Base-by-base conservation (phyloP, 2,113 vertebrate genomes). In the Mobula hypostoma region DNA sequence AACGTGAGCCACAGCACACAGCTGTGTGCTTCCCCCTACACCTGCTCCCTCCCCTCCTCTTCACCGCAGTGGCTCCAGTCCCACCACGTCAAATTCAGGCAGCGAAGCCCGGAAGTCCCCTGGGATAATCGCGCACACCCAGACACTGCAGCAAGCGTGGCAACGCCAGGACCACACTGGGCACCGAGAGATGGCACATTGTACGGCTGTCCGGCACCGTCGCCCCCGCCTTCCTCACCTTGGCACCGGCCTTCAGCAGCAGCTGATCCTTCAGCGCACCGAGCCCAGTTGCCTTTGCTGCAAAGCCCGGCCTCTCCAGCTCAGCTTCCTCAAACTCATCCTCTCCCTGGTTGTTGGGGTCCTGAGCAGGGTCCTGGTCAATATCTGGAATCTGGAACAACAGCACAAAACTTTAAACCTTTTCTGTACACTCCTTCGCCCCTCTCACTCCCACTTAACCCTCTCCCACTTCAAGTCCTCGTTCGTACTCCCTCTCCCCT, bases 281-380 rank as follows among this genome's bases (percentile, higher is more conserved):
- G 17, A 40, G 32, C 19, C 63, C 70, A 74, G 93, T 94, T 5
- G 80, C 87, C 94, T 96, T 96, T 94, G 95, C 96, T 94, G 96
- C 96, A 58, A 96, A 96, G 72, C 95, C 95, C 0, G 96, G 96
- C 72, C 95, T 95, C 82, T 96, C 96, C 93, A 96, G 95, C 94
- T 96, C 96, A 29, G 97, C 97, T 95, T 97, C 97, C 72, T 97
- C 97, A 95, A 96, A 97, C 90, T 97, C 97, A 61, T 97, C 96
- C 94, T 97, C 96, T 0, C 97, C 97, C 87, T 96, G 96, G 94
- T 97, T 97, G 5, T 96, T 95, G 94, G 96, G 96, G 94, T 96
- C 96, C 94, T 95, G 94, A 94, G 95, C 95, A 66, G 96, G 96
- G 63, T 96, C 96, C 94, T 95, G 95, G 48, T 90, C 96, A 76